Percentiles rank a stretch among this genome's conserved stretches.
Evolutionary conservation across 2,797 vertebrate species (phyloP).

Genomic region (Mareca strepera): DNA sequence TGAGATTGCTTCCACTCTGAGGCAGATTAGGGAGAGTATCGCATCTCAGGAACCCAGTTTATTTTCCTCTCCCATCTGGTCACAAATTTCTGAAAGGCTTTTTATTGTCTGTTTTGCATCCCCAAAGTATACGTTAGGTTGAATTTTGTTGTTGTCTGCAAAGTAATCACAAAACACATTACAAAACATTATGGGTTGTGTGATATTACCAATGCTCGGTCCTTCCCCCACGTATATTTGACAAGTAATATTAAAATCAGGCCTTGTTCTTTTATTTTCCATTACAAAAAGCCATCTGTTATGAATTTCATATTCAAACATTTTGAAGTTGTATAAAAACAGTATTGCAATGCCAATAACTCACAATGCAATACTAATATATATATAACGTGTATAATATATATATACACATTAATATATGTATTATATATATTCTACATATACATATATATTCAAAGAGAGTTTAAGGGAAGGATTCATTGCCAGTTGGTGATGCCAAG

Average conservation of each 20-base stretch:
- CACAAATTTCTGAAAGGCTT: conserved; percentile 2
- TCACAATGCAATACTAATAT: background rate
- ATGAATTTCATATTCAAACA: background rate
- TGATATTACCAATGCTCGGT: background rate
- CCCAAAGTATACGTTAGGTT: background rate
- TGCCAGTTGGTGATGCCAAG: background rate
- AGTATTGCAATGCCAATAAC: background rate
- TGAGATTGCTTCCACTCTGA: background rate
- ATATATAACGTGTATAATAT: no score
- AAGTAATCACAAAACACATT: background rate
- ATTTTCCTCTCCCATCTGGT: conserved; percentile 14
- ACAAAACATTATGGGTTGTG: background rate
- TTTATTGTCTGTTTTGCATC: background rate
- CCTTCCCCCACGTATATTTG: background rate
- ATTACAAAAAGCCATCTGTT: background rate
- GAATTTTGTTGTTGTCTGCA: background rate
- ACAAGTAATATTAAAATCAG: background rate
- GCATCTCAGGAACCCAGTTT: background rate
- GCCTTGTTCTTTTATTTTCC: background rate
- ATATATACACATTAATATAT: no score
- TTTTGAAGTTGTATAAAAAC: background rate
- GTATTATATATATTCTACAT: no score
- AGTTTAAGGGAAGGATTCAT: background rate
- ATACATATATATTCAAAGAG: background rate
- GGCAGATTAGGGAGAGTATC: background rate